phyloP scores from a whole-genome alignment of 2,113 vertebrate genomes.

The Columba livia region DNA sequence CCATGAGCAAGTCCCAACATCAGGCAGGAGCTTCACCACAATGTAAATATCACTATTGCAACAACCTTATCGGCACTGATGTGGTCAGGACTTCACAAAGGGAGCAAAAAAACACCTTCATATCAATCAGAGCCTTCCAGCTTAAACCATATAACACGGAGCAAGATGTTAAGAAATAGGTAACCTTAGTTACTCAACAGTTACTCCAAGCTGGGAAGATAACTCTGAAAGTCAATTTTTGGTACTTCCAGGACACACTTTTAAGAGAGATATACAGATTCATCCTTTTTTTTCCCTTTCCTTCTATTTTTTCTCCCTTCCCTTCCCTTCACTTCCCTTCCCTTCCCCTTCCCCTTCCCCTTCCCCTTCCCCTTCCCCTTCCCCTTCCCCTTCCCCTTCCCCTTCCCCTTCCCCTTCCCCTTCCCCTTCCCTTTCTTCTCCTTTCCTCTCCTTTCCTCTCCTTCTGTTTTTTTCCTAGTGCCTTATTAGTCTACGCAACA shows the following conservation, averaged over 20 bases:
- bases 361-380: too few relatives aligned
- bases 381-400: not conserved
- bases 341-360: too few relatives aligned
- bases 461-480: not conserved
- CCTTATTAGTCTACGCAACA: not conserved
- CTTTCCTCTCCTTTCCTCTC: too few relatives aligned
- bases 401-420: too few relatives aligned
- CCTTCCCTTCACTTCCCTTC: not conserved
- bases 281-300: not conserved
- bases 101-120: not conserved
- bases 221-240: not conserved
- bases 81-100: not conserved
- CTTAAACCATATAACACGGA: fast-evolving
- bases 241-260: not conserved
- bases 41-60: not conserved
- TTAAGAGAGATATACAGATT: not conserved
- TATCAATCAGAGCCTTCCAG: not conserved
- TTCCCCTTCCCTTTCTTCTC: too few relatives aligned
- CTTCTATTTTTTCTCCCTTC: not conserved
- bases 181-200: not conserved
- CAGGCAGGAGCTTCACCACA: not conserved
- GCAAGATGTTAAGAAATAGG: not conserved
- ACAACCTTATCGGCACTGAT: not conserved
- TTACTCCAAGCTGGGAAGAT: not conserved
- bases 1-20: too few relatives aligned